Percentiles rank a stretch among this genome's conserved stretches.
These are phyloP conservation scores for Caenorhabditis panamensis DNA, from an alignment of 2,888 invertebrate genomes.

Conservation along the genomic window DNA sequence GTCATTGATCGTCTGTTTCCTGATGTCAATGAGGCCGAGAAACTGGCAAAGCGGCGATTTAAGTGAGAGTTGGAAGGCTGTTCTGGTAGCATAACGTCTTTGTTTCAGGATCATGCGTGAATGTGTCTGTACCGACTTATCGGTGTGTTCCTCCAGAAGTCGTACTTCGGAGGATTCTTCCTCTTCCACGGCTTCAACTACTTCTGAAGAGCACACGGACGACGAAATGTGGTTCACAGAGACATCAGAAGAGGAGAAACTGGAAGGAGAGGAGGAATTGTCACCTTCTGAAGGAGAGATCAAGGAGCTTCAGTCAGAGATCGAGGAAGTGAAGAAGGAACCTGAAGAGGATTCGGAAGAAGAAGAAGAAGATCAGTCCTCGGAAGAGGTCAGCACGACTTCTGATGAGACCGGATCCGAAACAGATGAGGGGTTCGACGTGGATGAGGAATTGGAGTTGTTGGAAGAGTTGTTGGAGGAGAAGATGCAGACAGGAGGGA, in stretches of 20 bases:
- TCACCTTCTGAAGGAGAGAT: not conserved
- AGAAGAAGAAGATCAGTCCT: not conserved
- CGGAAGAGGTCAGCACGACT: not conserved
- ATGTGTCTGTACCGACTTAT: constrained; percentile 21
- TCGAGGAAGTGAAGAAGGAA: not conserved
- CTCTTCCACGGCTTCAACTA: not conserved
- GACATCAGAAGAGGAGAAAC: not conserved
- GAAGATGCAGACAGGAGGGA: not conserved
- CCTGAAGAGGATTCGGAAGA: not conserved
- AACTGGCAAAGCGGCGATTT: not conserved
- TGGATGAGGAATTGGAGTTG: constrained; percentile 9
- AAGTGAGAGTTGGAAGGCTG: not conserved
- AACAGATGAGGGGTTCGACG: constrained; percentile 12
- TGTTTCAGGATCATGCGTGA: constrained; percentile 27
- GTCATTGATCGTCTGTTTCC: not conserved
- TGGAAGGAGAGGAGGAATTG: not conserved
- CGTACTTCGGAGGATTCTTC: constrained; percentile 16
- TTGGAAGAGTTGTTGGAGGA: constrained; percentile 7
- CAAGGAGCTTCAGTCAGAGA: not conserved
- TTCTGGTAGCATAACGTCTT: too few relatives aligned
- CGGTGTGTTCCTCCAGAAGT: constrained; percentile 12
- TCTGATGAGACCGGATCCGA: constrained; percentile 19
- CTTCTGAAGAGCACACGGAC: not conserved
- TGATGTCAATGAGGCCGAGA: not conserved
- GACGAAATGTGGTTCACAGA: too few relatives aligned